Conservation (phyloP, 2,888 invertebrate genomes). For the Hoplodrina blanda region DNA sequence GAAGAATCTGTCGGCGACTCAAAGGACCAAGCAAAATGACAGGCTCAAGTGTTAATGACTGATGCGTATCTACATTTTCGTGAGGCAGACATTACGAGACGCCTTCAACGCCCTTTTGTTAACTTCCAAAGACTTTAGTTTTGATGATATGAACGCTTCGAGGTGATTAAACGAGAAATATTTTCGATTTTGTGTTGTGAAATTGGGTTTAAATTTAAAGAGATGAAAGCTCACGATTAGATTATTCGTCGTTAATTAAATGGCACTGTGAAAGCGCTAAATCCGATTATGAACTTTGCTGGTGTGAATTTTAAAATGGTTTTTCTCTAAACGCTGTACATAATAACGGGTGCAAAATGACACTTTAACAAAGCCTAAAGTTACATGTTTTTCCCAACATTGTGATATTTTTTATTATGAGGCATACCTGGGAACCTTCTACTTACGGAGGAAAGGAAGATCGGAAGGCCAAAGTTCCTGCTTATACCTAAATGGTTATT, state of each 20-base stretch:
- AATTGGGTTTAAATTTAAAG: slow-evolving; percentile 25
- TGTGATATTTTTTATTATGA: too few species aligned
- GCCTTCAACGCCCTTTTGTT: slow-evolving; percentile 65
- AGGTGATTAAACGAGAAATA: slow-evolving; percentile 37
- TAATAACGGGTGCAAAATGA: neutral
- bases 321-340: slow-evolving; percentile 13
- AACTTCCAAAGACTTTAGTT: slow-evolving; percentile 53
- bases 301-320: slow-evolving; percentile 2
- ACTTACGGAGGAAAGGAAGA: too few species aligned
- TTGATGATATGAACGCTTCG: slow-evolving; percentile 47
- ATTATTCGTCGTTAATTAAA: slow-evolving; percentile 39
- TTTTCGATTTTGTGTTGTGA: slow-evolving; percentile 38
- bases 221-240: slow-evolving; percentile 32
- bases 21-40: slow-evolving; percentile 71
- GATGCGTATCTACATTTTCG: slow-evolving; percentile 79
- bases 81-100: slow-evolving; percentile 66
- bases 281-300: slow-evolving; percentile 28
- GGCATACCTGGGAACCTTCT: too few species aligned
- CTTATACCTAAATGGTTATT: too few species aligned
- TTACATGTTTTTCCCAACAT: too few species aligned
- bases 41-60: slow-evolving; percentile 74
- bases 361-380: too few species aligned
- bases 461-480: too few species aligned
- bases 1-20: slow-evolving; percentile 68
- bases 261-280: slow-evolving; percentile 34